Percentiles rank a stretch among this genome's conserved stretches.
Conservation (phyloP, 1,140 invertebrate species). For the Anastrepha obliqua region DNA sequence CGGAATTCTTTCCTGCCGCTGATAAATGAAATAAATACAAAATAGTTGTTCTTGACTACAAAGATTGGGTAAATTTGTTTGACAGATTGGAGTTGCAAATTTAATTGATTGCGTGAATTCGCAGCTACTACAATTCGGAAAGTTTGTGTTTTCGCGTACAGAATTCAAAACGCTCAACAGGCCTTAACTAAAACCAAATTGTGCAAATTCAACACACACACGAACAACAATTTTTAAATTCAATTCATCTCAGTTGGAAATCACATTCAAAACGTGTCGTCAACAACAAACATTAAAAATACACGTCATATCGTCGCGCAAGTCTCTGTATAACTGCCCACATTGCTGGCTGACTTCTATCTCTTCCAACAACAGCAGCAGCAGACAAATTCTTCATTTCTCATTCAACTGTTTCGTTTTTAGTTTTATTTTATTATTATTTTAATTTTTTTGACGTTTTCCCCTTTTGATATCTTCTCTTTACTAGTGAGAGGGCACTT, state of each 20-base stretch:
- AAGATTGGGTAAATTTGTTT: neutral
- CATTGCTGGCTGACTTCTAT: neutral
- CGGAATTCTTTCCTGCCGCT: neutral
- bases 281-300: neutral
- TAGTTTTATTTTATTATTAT: neutral
- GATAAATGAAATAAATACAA: neutral
- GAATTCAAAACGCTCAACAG: neutral
- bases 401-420: neutral
- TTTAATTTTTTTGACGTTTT: neutral
- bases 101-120: neutral
- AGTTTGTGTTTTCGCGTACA: neutral
- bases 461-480: neutral
- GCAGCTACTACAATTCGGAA: neutral
- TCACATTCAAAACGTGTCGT: neutral
- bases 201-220: neutral
- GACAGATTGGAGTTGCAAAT: neutral
- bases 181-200: neutral
- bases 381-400: neutral
- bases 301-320: constrained; percentile 26
- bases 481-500: neutral
- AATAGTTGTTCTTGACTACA: neutral
- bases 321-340: constrained; percentile 34
- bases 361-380: neutral
- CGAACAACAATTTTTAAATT: neutral
- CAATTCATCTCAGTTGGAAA: neutral